These are phyloP conservation scores for Orchesella cincta DNA, from an alignment of 1,140 invertebrate genomes.

Conservation along the genomic window DNA sequence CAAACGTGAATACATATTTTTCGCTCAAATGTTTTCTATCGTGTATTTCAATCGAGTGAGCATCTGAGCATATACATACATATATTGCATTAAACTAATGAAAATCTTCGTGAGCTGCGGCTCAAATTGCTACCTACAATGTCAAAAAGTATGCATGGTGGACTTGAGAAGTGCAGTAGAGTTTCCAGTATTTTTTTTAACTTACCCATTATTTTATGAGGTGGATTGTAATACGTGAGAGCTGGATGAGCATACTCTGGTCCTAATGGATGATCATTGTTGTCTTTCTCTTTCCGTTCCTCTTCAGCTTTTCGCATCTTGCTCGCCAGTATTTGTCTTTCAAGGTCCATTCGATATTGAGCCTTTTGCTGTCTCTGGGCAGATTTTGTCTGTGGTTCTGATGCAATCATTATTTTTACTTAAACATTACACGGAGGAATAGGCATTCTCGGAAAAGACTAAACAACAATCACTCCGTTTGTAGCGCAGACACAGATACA, in stretches of 20 bases:
- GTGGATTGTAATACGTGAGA: neutral
- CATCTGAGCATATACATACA: neutral
- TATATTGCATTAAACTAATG: constrained; percentile 15
- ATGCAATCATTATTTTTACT: too few species aligned
- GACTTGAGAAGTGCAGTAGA: neutral
- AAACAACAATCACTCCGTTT: too few species aligned
- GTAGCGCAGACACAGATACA: too few species aligned
- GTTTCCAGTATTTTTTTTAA: too few species aligned
- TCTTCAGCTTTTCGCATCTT: constrained; percentile 31
- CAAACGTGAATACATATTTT: neutral
- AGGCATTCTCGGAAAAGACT: too few species aligned
- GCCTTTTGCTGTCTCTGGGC: constrained; percentile 2
- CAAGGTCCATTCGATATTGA: neutral
- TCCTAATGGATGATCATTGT: constrained; percentile 37
- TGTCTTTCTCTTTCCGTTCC: constrained; percentile 29
- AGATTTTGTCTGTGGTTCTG: constrained; percentile 5
- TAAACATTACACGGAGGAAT: too few species aligned
- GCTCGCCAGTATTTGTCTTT: constrained; percentile 30
- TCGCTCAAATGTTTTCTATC: neutral
- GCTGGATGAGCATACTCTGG: constrained; percentile 23
- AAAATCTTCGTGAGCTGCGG: neutral
- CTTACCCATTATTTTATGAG: constrained; percentile 6
- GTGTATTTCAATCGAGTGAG: neutral
- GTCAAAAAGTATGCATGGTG: neutral
- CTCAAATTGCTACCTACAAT: neutral